Percentiles rank a stretch among this genome's conserved stretches.
phyloP scores from a whole-genome alignment of 1,140 invertebrate species.

The Drosophila erecta region DNA sequence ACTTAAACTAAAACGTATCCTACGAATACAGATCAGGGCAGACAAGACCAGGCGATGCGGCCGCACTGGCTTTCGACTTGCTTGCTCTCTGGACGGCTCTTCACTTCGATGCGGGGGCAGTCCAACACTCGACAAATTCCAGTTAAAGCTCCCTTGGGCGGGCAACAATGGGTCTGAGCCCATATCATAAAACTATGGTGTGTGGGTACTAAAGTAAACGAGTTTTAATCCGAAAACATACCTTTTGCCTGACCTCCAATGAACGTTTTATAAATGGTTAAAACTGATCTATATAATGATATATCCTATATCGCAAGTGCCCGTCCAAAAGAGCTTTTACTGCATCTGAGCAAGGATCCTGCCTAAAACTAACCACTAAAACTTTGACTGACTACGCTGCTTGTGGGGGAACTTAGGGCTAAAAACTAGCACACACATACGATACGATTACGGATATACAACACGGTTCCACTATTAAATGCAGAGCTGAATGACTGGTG shows the following conservation, averaged over 20 bases:
- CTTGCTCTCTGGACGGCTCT: slow-evolving; percentile 73
- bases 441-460: slow-evolving; percentile 42
- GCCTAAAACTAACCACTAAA: slow-evolving; percentile 58
- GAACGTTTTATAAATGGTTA: too few species aligned
- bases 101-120: slow-evolving; percentile 74
- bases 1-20: slow-evolving; percentile 74
- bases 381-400: slow-evolving; percentile 50
- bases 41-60: slow-evolving; percentile 46
- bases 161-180: too few species aligned
- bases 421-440: slow-evolving; percentile 60
- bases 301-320: too few species aligned
- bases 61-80: slow-evolving; percentile 47
- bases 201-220: too few species aligned
- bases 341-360: slow-evolving; percentile 10
- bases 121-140: slow-evolving; percentile 12
- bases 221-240: too few species aligned
- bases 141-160: background rate
- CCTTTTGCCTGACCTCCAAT: too few species aligned
- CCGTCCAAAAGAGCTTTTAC: slow-evolving; percentile 1
- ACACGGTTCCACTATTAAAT: slow-evolving; percentile 62
- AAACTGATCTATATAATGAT: background rate
- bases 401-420: slow-evolving; percentile 55
- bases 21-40: slow-evolving; percentile 53
- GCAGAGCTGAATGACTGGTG: slow-evolving; percentile 50
- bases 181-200: too few species aligned